phyloP scores from a whole-genome alignment of 2,888 invertebrate genomes.

The Parasteatoda lunata region DNA sequence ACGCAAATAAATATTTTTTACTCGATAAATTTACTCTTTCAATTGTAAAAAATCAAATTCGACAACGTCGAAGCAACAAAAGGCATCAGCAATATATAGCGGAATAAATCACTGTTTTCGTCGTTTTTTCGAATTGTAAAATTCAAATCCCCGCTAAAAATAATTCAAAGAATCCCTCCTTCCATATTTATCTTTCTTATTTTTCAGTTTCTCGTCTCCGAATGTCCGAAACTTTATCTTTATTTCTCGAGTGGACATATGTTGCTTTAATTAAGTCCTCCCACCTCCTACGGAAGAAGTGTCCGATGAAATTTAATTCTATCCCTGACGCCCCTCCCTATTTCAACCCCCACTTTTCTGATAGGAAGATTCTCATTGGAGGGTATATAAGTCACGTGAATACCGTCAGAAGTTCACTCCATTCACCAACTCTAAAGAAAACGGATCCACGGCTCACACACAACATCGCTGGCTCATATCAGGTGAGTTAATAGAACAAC shows the following conservation, averaged over 20 bases:
- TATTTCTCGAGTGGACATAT: slow-evolving; percentile 10
- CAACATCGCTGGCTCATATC: not conserved
- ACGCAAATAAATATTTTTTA: too few species aligned
- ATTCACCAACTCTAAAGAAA: slow-evolving; percentile 19
- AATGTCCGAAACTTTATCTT: not conserved
- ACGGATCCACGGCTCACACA: not conserved
- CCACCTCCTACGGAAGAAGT: slow-evolving; percentile 39
- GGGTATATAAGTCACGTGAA: slow-evolving; percentile 57
- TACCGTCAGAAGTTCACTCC: slow-evolving; percentile 46
- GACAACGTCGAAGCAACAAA: too few species aligned
- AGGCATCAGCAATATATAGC: too few species aligned
- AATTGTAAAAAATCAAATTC: too few species aligned
- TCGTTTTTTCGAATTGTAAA: too few species aligned
- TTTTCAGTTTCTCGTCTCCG: not conserved
- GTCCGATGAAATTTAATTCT: slow-evolving; percentile 31
- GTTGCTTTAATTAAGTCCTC: slow-evolving; percentile 51
- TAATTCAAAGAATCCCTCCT: too few species aligned
- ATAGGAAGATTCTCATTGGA: slow-evolving; percentile 40
- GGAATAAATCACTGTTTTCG: too few species aligned
- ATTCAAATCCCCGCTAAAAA: too few species aligned
- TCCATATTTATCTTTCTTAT: too few species aligned
- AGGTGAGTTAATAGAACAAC: not conserved
- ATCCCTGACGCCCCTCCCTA: slow-evolving; percentile 18
- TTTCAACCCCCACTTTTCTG: not conserved
- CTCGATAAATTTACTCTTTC: too few species aligned